A percentile compares a stretch with the other conserved stretches of the same genome.
These are phyloP conservation scores for Melanophora roralis DNA, from an alignment of 2,888 invertebrate genomes.

Conservation along the genomic window DNA sequence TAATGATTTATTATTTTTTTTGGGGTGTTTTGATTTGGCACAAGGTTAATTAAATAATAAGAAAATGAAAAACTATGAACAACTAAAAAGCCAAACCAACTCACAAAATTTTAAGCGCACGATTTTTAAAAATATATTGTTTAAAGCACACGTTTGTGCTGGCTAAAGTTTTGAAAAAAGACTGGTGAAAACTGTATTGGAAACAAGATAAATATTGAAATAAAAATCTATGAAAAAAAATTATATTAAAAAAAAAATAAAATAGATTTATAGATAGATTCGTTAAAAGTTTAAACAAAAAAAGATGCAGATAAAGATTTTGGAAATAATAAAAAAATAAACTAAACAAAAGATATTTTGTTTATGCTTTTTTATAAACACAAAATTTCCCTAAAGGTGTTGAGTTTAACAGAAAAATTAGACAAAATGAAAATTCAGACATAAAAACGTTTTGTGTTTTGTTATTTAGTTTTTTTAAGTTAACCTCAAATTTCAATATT, in stretches of 20 bases:
- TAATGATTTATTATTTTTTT: neutral
- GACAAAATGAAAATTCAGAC: neutral
- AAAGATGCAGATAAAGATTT: neutral
- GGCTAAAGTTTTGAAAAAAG: slow-evolving; percentile 45
- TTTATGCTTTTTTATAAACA: slow-evolving; percentile 19
- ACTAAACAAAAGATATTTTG: slow-evolving; percentile 6
- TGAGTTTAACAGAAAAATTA: neutral
- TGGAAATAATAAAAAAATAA: neutral
- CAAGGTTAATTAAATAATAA: slow-evolving; percentile 37
- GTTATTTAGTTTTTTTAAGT: neutral
- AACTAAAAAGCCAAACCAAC: neutral
- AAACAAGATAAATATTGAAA: slow-evolving; percentile 48
- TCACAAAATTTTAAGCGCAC: neutral
- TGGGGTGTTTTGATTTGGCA: slow-evolving; percentile 8
- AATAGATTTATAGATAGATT: neutral
- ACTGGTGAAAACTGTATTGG: slow-evolving; percentile 38
- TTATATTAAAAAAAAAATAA: neutral
- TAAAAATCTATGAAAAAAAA: neutral
- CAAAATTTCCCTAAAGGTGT: neutral
- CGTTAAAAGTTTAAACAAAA: slow-evolving; percentile 3
- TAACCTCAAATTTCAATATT: neutral
- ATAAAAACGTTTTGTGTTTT: neutral
- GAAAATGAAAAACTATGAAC: slow-evolving; percentile 7
- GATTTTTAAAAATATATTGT: neutral
- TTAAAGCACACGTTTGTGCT: slow-evolving; percentile 46